phyloP scores from a whole-genome alignment of 2,113 vertebrate species.

The Piprites chloris region DNA sequence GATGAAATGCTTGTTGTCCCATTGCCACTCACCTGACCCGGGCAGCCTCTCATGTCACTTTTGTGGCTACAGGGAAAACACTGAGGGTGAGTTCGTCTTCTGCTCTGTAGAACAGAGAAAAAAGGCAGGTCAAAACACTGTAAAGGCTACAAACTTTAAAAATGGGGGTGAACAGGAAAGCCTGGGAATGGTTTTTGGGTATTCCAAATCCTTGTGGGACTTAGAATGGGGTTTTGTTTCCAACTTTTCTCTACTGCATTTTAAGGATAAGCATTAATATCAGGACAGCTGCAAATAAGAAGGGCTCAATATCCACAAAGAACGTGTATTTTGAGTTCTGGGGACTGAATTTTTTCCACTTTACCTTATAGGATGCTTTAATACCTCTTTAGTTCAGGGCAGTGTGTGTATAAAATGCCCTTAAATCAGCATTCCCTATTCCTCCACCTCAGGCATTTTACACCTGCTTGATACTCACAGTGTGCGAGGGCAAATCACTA shows the following conservation, averaged over 20 bases:
- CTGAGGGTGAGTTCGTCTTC: not conserved
- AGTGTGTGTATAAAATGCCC: not conserved
- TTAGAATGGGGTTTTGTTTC: not conserved
- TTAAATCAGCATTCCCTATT: not conserved
- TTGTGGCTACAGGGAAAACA: not conserved
- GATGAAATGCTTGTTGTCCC: not conserved
- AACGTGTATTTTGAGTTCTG: not conserved
- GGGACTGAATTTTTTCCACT: not conserved
- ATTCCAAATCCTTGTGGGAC: not conserved
- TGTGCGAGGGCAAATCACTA: not conserved
- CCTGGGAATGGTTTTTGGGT: not conserved
- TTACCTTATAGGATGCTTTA: not conserved
- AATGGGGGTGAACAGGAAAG: not conserved
- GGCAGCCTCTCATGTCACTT: not conserved
- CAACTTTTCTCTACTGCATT: not conserved
- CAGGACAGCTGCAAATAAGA: not conserved
- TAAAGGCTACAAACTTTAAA: not conserved
- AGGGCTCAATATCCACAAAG: not conserved
- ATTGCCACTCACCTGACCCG: not conserved
- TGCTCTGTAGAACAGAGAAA: not conserved
- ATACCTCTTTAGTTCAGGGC: not conserved
- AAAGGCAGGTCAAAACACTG: not conserved
- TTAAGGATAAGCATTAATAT: not conserved
- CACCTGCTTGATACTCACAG: not conserved
- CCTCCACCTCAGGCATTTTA: not conserved